Base-by-base conservation (phyloP, 2,888 invertebrate species). In the Drosophila paucipuncta region DNA sequence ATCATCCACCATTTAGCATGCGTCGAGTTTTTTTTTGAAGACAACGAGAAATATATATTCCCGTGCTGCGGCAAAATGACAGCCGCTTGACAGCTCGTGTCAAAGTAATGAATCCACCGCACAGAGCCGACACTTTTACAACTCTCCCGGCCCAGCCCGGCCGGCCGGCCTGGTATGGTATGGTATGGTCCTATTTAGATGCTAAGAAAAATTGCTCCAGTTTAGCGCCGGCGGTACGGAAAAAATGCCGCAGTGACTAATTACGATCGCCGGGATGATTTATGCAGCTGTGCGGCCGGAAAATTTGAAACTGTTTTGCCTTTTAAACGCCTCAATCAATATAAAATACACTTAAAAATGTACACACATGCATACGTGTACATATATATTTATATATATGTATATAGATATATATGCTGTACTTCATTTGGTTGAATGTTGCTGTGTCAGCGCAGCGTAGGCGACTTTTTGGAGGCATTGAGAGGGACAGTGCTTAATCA, bases 51-150 rank as follows among this genome's bases (percentile, higher is more conserved):
- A 57, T 60, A 79, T 81, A 79, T 90, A 87, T 87, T 70, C 82
- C 82, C 80, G 83, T 74, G 87, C 68, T 83, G 89, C 83, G 89
- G 82, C 89, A 89, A 85, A 83, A 85, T 91, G 90, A 91, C 91
- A 91, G 91, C 83, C 91, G 91, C 89, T 91, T 92, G 92, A 92
- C 92, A 92, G 91, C 84, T 89, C 83, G 91, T 92, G 92, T 92
- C 92, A 92, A 91, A 92, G 92, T 92, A 92, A 92, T 92, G 92
- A 92, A 92, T 92, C 91, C 88, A 83, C 89, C 90, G 90, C 91
- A 90, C 85, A 82, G 83, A 81, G 83, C 80, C 91, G 92, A 92
- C 92, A 91, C 85, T 91, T 92, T 87, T 83, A 88, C 89, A 83
- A 89, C 88, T 82, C 66, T 68, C 62, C 47, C 54, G 50, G 72